Evolutionary conservation across 2,888 invertebrate species (phyloP).

Genomic region (Hylaea fasciaria): DNA sequence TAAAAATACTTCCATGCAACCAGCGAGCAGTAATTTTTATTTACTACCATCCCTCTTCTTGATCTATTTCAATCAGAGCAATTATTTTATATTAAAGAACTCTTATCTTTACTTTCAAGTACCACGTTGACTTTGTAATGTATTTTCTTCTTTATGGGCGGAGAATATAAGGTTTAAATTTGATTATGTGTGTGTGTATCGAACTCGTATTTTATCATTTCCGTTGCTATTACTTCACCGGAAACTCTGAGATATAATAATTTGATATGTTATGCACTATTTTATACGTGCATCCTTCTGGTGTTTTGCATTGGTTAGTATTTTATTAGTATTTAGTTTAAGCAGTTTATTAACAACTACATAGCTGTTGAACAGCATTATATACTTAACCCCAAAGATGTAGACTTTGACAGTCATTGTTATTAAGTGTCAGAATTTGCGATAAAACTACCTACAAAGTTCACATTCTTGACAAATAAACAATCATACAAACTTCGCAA

Average conservation of each 20-base stretch:
- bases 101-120: constrained; percentile 24
- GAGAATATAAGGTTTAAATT: constrained; percentile 14
- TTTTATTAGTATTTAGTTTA: not conserved
- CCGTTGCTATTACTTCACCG: constrained; percentile 35
- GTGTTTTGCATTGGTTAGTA: constrained; percentile 25
- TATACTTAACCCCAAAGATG: too few species aligned
- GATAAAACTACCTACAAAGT: too few species aligned
- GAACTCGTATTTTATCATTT: constrained; percentile 32
- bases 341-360: too few species aligned
- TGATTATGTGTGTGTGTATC: constrained; percentile 9
- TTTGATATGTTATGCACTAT: constrained; percentile 42
- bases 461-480: too few species aligned
- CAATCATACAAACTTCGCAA: too few species aligned
- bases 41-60: constrained; percentile 14
- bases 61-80: constrained; percentile 34
- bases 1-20: too few species aligned
- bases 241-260: constrained; percentile 37
- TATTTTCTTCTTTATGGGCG: constrained; percentile 21
- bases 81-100: constrained; percentile 27
- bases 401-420: too few species aligned
- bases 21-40: not conserved
- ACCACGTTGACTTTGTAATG: not conserved
- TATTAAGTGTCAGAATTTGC: too few species aligned
- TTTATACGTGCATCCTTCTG: constrained; percentile 33
- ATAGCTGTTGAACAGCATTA: too few species aligned